Evolutionary conservation across 2,113 vertebrate genomes (phyloP).

Genomic region (Nannospalax galili): DNA sequence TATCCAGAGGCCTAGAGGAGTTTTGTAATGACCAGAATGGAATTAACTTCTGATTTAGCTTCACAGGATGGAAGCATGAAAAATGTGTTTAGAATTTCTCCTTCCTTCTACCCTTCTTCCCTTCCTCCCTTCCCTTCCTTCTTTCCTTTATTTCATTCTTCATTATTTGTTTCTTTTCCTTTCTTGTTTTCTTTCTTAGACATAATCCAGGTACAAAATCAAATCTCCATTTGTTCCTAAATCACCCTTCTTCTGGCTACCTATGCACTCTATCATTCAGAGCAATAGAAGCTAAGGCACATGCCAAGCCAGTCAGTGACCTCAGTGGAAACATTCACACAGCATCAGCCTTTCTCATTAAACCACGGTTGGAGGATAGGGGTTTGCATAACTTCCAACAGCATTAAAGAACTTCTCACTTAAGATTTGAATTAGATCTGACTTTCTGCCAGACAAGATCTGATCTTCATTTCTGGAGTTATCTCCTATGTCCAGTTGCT

Average conservation of each 20-base stretch:
- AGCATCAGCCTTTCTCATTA: not conserved
- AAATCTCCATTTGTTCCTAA: not conserved
- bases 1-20: not conserved
- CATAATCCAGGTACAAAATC: not conserved
- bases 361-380: not conserved
- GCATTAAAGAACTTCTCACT: not conserved
- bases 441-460: not conserved
- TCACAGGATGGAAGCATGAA: slow-evolving; percentile 4
- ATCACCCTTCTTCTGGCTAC: not conserved
- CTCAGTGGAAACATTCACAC: not conserved
- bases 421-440: not conserved
- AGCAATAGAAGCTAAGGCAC: not conserved
- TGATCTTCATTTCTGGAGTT: not conserved
- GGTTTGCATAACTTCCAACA: not conserved
- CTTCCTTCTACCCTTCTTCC: not conserved
- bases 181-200: too few relatives aligned
- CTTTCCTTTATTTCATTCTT: not conserved
- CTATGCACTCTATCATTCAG: not conserved
- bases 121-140: too few relatives aligned
- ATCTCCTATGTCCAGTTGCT: not conserved
- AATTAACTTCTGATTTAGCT: not conserved
- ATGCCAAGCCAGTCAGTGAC: not conserved
- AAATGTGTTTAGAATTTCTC: not conserved
- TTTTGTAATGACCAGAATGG: not conserved
- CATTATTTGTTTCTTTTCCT: not conserved